Evolutionary conservation across 1,140 invertebrate species (phyloP), one percentile per base, ranked within the genome.

Genomic region (Sesamia nonagrioides): DNA sequence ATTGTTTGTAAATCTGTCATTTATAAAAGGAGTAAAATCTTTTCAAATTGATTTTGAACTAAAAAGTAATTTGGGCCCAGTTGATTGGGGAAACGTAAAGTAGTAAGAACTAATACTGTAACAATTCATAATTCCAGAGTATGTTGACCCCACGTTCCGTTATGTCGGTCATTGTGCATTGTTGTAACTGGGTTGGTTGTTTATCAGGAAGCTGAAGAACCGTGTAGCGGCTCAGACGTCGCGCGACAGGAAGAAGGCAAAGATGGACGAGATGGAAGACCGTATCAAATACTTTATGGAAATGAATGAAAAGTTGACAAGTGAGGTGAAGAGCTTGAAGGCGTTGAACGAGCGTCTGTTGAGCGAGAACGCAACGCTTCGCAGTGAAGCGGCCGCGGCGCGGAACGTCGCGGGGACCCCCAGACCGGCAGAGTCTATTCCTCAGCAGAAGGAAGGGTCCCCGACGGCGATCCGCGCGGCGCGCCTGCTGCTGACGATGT

Each of bases 211-310:
- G 95, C 91, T 99, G 82, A 99, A 99, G 92, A 99, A 99, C 92
- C 96, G 99, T 86, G 98, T 99, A 15, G 99, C 99, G 48, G 99
- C 99, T n/a, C 99, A 99, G 93, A 99, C 98, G 52, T 99, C 99
- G 0, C 96, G 99, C 69, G 99, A 99, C 92, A 96, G 98, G n/a
- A 99, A 99, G 89, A 99, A 99, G 92, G 97, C 97, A 0, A 97
- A 97, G 90, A 97, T 99, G 96, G 97, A 98, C 78, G 97, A 98
- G 84, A 96, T 99, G 92, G 98, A 99, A 95, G 93, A 95, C 13
- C 96, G 96, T 52, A 96, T 98, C 7, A 95, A 96, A 79, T 89
- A 95, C 33, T 90, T 98, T n/a, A 95, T 95, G 77, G 95, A 96
- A 42, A 95, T 95, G 81, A 97, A 97, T 80, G 96, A 97, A 74